A percentile compares a stretch with the other conserved stretches of the same genome.
phyloP scores from a whole-genome alignment of 2,797 vertebrate species.

The Chelidonichthys spinosus region DNA sequence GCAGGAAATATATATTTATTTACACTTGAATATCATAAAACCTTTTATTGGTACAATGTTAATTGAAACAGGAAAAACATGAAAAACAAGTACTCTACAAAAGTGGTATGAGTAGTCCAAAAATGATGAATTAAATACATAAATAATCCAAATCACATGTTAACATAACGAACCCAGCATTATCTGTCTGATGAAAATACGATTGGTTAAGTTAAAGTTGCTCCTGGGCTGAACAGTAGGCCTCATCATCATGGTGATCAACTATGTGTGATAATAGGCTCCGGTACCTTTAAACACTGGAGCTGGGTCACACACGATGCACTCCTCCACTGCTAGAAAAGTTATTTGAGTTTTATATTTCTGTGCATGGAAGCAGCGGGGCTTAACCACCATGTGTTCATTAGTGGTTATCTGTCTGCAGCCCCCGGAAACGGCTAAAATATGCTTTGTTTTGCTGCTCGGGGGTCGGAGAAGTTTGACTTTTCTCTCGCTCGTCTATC shows the following conservation, averaged over 20 bases:
- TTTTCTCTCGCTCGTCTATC: constrained; percentile 33
- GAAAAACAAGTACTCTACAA: no score
- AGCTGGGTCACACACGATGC: background rate
- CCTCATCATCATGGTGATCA: background rate
- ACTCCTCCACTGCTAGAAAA: constrained; percentile 14
- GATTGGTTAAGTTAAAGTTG: no score
- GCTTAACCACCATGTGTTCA: constrained; percentile 19
- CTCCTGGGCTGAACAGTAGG: background rate
- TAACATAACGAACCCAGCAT: no score
- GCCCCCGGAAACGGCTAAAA: constrained; percentile 22
- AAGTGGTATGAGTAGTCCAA: no score
- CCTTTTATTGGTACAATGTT: no score
- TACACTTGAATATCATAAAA: no score
- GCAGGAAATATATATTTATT: no score
- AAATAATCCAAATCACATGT: no score
- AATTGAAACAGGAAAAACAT: no score
- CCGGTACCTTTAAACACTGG: background rate
- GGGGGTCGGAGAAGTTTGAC: constrained; percentile 33
- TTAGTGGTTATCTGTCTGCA: constrained; percentile 37
- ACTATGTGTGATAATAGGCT: constrained; percentile 5
- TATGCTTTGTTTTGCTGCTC: constrained; percentile 39
- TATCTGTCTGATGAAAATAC: no score
- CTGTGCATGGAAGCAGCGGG: constrained; percentile 10
- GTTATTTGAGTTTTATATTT: constrained; percentile 42
- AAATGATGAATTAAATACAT: no score